Percentiles rank a stretch among this genome's conserved stretches.
These are phyloP conservation scores for Phthorimaea operculella DNA, from an alignment of 1,140 invertebrate genomes.

Conservation along the genomic window DNA sequence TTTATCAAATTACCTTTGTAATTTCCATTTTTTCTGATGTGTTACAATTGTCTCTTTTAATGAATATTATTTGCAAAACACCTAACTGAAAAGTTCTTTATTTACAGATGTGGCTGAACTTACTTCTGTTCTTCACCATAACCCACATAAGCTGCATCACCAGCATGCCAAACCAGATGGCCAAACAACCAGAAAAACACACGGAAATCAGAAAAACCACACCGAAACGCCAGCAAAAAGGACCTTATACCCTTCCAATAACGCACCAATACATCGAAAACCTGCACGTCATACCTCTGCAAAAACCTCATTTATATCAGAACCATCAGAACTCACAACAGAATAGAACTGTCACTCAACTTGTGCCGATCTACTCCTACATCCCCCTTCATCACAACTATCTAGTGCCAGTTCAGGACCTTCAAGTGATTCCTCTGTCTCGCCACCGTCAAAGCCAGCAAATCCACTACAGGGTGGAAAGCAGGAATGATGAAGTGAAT, in stretches of 20 bases:
- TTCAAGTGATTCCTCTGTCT: constrained; percentile 45
- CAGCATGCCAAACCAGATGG: background rate
- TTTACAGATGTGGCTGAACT: background rate
- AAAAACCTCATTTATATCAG: constrained; percentile 21
- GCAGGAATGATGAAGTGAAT: constrained; percentile 11
- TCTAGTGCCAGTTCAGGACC: constrained; percentile 37
- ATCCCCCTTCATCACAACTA: constrained; percentile 23
- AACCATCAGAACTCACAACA: constrained; percentile 26
- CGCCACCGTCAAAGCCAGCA: background rate
- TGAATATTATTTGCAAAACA: no score
- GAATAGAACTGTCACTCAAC: constrained; percentile 19
- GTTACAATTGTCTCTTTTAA: no score
- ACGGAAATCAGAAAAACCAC: background rate
- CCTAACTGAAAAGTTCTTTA: no score
- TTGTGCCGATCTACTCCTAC: background rate
- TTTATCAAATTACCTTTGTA: background rate
- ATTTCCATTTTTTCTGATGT: no score
- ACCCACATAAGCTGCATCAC: background rate
- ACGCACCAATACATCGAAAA: constrained; percentile 30
- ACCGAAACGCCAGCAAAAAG: constrained; percentile 9
- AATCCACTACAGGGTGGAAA: constrained; percentile 7
- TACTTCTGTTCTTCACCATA: background rate
- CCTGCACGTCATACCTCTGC: constrained; percentile 40
- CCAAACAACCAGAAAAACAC: background rate
- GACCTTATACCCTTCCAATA: constrained; percentile 24